A percentile compares a stretch with the other conserved stretches of the same genome.
Evolutionary conservation across 2,113 vertebrate species (phyloP).

Genomic region (Polyodon spathula): DNA sequence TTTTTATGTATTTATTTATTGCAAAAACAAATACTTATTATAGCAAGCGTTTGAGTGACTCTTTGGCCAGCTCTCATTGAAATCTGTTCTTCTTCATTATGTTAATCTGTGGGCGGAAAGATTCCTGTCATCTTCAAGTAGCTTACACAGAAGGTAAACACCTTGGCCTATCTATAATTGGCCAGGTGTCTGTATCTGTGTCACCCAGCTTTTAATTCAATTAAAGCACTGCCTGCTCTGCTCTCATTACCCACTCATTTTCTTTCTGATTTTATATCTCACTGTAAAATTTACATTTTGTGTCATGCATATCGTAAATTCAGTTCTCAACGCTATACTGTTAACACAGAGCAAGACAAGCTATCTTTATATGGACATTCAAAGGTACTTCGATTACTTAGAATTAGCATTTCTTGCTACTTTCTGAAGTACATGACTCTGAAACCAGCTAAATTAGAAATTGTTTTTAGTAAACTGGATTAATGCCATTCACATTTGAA

Average conservation of each 20-base stretch:
- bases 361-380: background rate
- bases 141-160: constrained; percentile 74
- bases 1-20: constrained; percentile 31
- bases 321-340: constrained; percentile 43
- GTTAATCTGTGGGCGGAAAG: constrained; percentile 81
- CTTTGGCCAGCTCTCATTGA: constrained; percentile 68
- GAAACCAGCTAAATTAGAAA: too few relatives aligned
- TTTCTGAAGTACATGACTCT: too few relatives aligned
- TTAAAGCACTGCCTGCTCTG: constrained; percentile 81
- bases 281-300: constrained; percentile 64
- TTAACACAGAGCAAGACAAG: constrained; percentile 44
- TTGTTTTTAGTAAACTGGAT: too few relatives aligned
- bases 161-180: constrained; percentile 75
- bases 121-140: constrained; percentile 72
- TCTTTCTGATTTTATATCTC: constrained; percentile 63
- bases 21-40: constrained; percentile 27
- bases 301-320: constrained; percentile 59
- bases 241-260: constrained; percentile 85
- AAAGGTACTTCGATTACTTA: too few relatives aligned
- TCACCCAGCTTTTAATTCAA: constrained; percentile 93
- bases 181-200: constrained; percentile 76
- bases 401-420: too few relatives aligned
- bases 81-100: constrained; percentile 81
- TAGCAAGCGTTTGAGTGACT: constrained; percentile 39
- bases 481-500: too few relatives aligned